Base-by-base conservation (phyloP, 2,797 vertebrate genomes). In the Ammospiza maritima region DNA sequence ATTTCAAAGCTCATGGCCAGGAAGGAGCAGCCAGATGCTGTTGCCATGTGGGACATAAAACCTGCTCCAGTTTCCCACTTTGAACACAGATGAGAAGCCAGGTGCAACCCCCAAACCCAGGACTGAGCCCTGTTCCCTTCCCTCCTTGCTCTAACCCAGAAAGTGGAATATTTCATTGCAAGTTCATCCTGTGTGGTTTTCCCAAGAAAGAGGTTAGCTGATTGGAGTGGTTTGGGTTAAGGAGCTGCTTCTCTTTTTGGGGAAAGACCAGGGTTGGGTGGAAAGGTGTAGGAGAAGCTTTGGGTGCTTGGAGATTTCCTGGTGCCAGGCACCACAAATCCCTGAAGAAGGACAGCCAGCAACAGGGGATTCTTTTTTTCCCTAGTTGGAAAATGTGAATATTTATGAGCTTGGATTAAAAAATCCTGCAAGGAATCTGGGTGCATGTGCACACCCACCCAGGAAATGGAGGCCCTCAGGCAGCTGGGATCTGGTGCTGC, bases 1-100 rank as follows among this genome's bases (percentile, higher is more conserved):
- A 45, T 93, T 94, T 96, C 95, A 96, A 89, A 95, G 80, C 79
- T 84, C 8, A 3, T 13, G 38, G 50, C 38, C 95, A 90, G 93
- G 96, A 96, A 95, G 83, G 53, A 94, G 83, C 47, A 70, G 60
- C 50, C 90, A 84, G 76, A 60, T 91, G 79, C 76, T 86, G 62
- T 75, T 89, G 61, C 82, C 3, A 1, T 27, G 38, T 4, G 10
- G 73, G 62, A 79, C 22, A 75, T 42, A 78, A 74, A 83, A 70
- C 54, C 56, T 86, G 70, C 29, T 78, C 44, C 30, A 3, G 32
- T 57, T 93, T 93, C 56, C 57, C 54, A 0, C 38, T 90, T 34
- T 38, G 71, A 66, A 89, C 23, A 54, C 25, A 53, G 74, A 91
- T 12, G 5, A 3, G 2, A 61, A 91, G 27, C 32, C 80, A 93